These are phyloP conservation scores for Aphis gossypii DNA, from an alignment of 1,140 invertebrate species.

Conservation along the genomic window DNA sequence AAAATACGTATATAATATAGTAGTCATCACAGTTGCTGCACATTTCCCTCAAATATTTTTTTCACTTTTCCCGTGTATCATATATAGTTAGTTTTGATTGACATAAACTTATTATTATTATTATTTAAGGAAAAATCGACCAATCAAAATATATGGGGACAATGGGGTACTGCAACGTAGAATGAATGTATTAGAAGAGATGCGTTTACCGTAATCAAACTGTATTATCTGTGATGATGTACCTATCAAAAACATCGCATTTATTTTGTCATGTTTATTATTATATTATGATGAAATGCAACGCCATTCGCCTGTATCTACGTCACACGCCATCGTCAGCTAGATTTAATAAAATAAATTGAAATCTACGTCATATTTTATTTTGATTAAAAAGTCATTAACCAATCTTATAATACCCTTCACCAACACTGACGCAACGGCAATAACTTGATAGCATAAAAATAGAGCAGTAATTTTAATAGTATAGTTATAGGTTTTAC, in stretches of 20 bases:
- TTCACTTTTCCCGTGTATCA: too few relatives aligned
- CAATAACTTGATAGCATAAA: not conserved
- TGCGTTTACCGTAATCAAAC: not conserved
- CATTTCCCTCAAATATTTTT: too few relatives aligned
- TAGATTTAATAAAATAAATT: not conserved
- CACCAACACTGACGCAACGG: too few relatives aligned
- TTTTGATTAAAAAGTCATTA: not conserved
- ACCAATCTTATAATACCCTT: too few relatives aligned
- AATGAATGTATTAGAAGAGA: not conserved
- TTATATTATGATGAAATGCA: not conserved
- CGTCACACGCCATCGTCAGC: rapidly evolving
- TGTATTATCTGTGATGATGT: not conserved
- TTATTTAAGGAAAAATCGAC: not conserved
- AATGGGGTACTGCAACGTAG: not conserved
- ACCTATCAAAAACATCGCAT: not conserved
- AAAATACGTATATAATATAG: too few relatives aligned
- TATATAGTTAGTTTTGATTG: not conserved
- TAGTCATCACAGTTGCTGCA: too few relatives aligned
- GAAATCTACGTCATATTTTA: not conserved
- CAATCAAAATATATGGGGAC: not conserved
- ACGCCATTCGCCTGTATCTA: not conserved
- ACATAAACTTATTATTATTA: not conserved
- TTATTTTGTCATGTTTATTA: not conserved
- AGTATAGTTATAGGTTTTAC: not conserved
- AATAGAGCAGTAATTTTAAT: not conserved